A percentile compares a stretch with the other conserved stretches of the same genome.
Evolutionary conservation across 2,797 vertebrate genomes (phyloP).

Genomic region (Microcaecilia unicolor): DNA sequence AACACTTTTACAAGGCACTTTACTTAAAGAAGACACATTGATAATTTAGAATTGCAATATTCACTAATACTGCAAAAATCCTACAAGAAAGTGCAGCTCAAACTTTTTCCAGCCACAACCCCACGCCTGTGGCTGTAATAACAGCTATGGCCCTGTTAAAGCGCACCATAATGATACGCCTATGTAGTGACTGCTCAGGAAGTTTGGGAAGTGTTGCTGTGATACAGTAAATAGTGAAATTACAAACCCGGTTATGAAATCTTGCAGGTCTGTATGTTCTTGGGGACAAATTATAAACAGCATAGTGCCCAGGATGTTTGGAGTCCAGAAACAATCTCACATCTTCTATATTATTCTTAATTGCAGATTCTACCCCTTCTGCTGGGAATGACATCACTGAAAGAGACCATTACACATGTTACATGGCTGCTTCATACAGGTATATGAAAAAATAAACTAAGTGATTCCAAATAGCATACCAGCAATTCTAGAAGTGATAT

Average conservation of each 20-base stretch:
- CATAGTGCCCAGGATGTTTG: constrained; percentile 85
- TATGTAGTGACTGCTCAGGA: no score
- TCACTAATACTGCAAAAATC: no score
- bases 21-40: no score
- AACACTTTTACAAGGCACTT: no score
- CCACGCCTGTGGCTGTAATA: no score
- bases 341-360: constrained; percentile 96
- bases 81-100: no score
- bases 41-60: no score
- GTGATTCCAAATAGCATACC: constrained; percentile 48
- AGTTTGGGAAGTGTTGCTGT: no score
- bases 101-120: no score
- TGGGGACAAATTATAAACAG: constrained; percentile 88
- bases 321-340: constrained; percentile 89
- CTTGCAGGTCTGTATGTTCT: constrained; percentile 80
- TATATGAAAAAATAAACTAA: background rate
- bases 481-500: constrained; percentile 95
- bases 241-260: constrained; percentile 85
- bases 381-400: constrained; percentile 97
- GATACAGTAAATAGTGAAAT: no score
- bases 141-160: no score
- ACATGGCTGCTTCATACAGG: background rate
- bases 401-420: constrained; percentile 11
- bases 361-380: constrained; percentile 93
- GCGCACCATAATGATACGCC: no score